Conservation (phyloP, 2,888 invertebrate species). For the Camponotus fellah region DNA sequence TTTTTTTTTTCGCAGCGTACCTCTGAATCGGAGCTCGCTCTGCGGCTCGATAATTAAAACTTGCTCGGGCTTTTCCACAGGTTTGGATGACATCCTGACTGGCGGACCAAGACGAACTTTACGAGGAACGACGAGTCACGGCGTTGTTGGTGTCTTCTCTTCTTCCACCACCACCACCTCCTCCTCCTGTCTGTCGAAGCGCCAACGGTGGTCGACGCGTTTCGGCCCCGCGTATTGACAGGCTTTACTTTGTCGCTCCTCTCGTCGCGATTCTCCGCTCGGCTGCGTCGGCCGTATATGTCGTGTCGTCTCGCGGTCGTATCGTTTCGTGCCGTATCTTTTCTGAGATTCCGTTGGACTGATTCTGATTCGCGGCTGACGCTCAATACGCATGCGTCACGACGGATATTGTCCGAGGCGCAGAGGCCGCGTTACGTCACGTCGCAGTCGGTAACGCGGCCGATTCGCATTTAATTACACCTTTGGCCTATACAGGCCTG, state of each 20-base stretch:
- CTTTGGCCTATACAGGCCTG: not conserved
- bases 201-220: constrained; percentile 52
- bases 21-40: constrained; percentile 95
- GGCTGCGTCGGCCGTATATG: constrained; percentile 69
- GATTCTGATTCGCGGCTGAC: constrained; percentile 81
- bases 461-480: not conserved
- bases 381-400: constrained; percentile 82
- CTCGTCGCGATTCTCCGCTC: constrained; percentile 61
- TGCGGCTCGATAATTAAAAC: constrained; percentile 95
- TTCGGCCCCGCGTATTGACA: constrained; percentile 67
- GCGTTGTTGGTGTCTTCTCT: constrained; percentile 57
- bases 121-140: constrained; percentile 59
- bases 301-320: constrained; percentile 61
- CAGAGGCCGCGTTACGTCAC: constrained; percentile 71
- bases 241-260: constrained; percentile 64
- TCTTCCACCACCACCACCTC: constrained; percentile 21
- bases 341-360: constrained; percentile 83
- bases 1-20: constrained; percentile 88
- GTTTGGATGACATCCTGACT: constrained; percentile 89
- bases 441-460: constrained; percentile 18
- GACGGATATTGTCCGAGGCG: constrained; percentile 76
- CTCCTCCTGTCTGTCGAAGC: constrained; percentile 43
- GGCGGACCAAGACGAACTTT: constrained; percentile 60
- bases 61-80: constrained; percentile 89
- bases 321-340: constrained; percentile 41